phyloP scores from a whole-genome alignment of 2,113 vertebrate species.

The Mellivora capensis region DNA sequence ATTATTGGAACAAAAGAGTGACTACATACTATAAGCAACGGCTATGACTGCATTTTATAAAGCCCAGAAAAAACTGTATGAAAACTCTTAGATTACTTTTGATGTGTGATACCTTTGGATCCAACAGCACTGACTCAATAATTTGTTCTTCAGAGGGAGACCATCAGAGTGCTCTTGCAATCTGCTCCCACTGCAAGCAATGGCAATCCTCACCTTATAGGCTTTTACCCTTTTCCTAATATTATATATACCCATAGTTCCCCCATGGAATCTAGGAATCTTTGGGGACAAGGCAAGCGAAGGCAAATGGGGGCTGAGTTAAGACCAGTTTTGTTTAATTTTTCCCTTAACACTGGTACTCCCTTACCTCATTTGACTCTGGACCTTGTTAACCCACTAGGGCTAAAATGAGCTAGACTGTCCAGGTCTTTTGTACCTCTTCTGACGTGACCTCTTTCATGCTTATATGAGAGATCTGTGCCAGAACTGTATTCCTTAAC shows the following conservation, averaged over 20 bases:
- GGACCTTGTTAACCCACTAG: not conserved
- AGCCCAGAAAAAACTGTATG: not conserved
- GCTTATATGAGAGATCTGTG: not conserved
- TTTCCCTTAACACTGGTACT: not conserved
- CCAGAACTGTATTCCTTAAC: not conserved
- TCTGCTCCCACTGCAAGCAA: not conserved
- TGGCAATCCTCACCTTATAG: not conserved
- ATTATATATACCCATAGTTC: not conserved
- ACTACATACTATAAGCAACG: not conserved
- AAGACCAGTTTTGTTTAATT: not conserved
- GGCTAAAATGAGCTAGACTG: not conserved
- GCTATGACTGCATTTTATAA: not conserved
- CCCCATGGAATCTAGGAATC: not conserved
- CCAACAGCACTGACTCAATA: not conserved
- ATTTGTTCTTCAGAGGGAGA: not conserved
- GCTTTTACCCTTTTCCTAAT: not conserved
- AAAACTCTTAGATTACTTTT: not conserved
- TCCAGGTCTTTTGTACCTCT: not conserved
- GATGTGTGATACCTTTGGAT: not conserved
- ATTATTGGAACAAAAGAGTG: not conserved
- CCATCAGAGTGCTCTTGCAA: not conserved
- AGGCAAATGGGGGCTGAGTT: not conserved
- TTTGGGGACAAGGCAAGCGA: not conserved
- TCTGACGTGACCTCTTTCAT: not conserved
- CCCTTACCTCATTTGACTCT: not conserved